These are phyloP conservation scores for Oncorhynchus nerka DNA, from an alignment of 2,113 vertebrate genomes.

Conservation along the genomic window DNA sequence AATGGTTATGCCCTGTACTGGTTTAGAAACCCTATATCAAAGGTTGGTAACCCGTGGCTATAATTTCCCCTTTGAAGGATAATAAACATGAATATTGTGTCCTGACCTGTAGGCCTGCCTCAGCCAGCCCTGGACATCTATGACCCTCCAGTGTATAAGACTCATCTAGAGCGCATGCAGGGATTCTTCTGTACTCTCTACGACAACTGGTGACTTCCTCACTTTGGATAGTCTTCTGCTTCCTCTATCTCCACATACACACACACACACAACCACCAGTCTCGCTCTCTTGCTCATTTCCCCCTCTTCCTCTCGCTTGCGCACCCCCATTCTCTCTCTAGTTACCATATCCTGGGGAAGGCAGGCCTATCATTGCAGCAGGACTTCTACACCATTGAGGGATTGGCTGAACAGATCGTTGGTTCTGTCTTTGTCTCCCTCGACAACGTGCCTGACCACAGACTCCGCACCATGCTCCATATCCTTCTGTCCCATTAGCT, in stretches of 20 bases:
- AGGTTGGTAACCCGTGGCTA: no score
- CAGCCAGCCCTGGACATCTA: constrained; percentile 83
- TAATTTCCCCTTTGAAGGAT: no score
- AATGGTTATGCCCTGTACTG: no score
- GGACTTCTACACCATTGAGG: constrained; percentile 89
- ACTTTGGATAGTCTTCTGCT: not conserved
- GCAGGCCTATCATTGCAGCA: constrained; percentile 86
- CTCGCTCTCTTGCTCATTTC: not conserved
- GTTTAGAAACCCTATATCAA: no score
- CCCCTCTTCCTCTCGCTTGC: not conserved
- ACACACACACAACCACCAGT: not conserved
- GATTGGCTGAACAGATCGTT: constrained; percentile 80
- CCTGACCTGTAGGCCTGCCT: constrained; percentile 77
- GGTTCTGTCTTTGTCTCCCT: constrained; percentile 86
- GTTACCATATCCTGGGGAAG: constrained; percentile 88
- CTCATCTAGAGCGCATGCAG: constrained; percentile 88
- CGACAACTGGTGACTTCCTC: constrained; percentile 86
- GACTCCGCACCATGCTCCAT: constrained; percentile 91
- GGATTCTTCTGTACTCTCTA: constrained; percentile 89
- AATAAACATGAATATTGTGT: no score
- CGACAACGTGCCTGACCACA: constrained; percentile 89
- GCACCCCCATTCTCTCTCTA: constrained; percentile 43
- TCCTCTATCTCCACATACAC: not conserved
- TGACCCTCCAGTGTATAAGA: constrained; percentile 86
- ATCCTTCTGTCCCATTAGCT: constrained; percentile 76